phyloP scores from a whole-genome alignment of 2,888 invertebrate genomes.

The Drosophila borborema region DNA sequence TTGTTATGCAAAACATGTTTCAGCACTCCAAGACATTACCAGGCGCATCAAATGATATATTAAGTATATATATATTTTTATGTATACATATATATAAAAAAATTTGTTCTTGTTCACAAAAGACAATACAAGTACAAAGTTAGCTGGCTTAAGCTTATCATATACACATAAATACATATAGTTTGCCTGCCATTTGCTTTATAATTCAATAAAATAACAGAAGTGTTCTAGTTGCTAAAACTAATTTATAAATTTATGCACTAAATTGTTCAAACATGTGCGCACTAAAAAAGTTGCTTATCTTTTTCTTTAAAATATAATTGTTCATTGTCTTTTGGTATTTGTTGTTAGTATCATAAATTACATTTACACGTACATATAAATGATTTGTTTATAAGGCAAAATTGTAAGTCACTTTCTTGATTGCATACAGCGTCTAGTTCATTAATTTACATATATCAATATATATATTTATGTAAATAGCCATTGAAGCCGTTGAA shows the following conservation, averaged over 20 bases:
- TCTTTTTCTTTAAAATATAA: constrained; percentile 24
- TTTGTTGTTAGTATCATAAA: constrained; percentile 9
- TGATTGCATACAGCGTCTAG: constrained; percentile 70
- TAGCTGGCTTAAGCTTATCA: constrained; percentile 35
- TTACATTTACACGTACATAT: constrained; percentile 31
- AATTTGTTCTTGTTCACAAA: constrained; percentile 34
- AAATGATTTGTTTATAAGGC: constrained; percentile 65
- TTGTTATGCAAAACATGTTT: constrained; percentile 43
- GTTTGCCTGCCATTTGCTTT: constrained; percentile 13
- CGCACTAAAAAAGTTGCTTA: constrained; percentile 47
- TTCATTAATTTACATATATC: constrained; percentile 37
- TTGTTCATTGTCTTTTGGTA: constrained; percentile 26
- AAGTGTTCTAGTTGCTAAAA: constrained; percentile 5
- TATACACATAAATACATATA: constrained; percentile 21
- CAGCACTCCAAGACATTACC: constrained; percentile 33
- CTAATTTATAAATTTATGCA: constrained; percentile 42
- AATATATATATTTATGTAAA: constrained; percentile 35
- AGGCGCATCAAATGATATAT: constrained; percentile 47
- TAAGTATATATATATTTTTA: constrained; percentile 4
- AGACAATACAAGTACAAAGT: constrained; percentile 49
- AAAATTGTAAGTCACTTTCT: constrained; percentile 65
- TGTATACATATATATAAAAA: constrained; percentile 23
- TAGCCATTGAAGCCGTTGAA: constrained; percentile 50
- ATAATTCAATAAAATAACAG: constrained; percentile 7
- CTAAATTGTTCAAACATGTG: constrained; percentile 50